Base-by-base conservation (phyloP, 2,888 invertebrate genomes). In the Mycalesis mineus region DNA sequence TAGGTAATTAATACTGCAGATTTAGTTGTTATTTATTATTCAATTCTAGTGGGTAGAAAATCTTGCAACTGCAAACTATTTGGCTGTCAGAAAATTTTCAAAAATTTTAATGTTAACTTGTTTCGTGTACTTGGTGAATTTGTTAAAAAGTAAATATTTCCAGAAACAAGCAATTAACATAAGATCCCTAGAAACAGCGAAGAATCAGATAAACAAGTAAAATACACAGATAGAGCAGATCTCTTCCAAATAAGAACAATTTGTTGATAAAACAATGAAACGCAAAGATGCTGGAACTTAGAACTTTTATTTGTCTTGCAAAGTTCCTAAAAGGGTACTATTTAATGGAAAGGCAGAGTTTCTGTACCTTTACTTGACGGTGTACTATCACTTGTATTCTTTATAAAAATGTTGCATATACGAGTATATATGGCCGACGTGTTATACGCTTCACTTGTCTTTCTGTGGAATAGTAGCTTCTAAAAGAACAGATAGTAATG, bases 271-370 rank as follows among this genome's bases (percentile, higher is more conserved):
- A 65, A 68, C 68, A 74, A 69, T 66, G 65, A 68, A 70, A 71
- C 65, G 63, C 60, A 57, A 61, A 60, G 63, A 62, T 63, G 55
- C 60, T 45, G 53, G 45, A 36, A 61, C 61, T 65, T 61, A 64
- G 47, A 69, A 71, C 66, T 73, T 74, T 72, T 73, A 70, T 71
- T 72, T 70, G 68, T 65, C 59, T 64, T 64, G 57, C 59, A 55
- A 71, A 74, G 67, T 74, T 72, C 61, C 62, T 61, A 57, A 68
- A 66, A 68, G 69, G 69, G 71, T 72, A 71, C 65, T 72, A 69
- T 69, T 72, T 71, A 70, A 65, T 66, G 75, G 74, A 74, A 75
- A 70, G 66, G 22, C 22, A 62, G 70, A 71, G 64, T 72, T 71
- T 60, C 61, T 47, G 11, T 61, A 52, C 55, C 59, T 65, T 37